Evolutionary conservation across 2,888 invertebrate genomes (phyloP).

Genomic region (Gastrophysa polygoni): DNA sequence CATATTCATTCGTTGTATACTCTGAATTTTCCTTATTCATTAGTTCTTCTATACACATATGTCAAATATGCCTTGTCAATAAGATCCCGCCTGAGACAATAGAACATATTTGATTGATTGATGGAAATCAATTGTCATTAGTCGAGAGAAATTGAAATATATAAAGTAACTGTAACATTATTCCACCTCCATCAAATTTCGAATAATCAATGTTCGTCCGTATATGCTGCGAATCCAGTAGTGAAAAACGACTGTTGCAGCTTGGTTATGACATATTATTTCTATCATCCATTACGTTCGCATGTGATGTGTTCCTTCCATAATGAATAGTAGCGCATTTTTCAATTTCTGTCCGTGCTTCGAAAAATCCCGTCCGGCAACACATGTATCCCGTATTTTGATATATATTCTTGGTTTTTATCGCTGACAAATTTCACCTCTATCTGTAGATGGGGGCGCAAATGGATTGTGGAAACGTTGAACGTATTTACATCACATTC

Average conservation of each 20-base stretch:
- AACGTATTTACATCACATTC: conserved; percentile 6
- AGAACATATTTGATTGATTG: too few species aligned
- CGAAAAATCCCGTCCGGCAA: conserved; percentile 15
- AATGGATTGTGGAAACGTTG: conserved; percentile 13
- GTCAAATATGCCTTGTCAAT: too few species aligned
- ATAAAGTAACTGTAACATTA: too few species aligned
- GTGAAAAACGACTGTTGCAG: conserved; percentile 40
- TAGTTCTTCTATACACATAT: too few species aligned
- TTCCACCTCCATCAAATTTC: conserved; percentile 40
- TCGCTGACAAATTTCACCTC: conserved; percentile 22
- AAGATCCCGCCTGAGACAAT: too few species aligned
- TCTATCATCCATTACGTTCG: conserved; percentile 35
- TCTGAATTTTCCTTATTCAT: too few species aligned
- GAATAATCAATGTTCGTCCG: conserved; percentile 42
- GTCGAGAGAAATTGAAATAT: too few species aligned
- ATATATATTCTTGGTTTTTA: conserved; percentile 23
- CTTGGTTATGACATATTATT: conserved; percentile 41
- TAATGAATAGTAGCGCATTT: conserved; percentile 29
- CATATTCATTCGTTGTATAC: too few species aligned
- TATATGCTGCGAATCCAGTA: conserved; percentile 38
- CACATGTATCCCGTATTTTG: conserved; percentile 19
- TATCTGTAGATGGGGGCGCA: conserved; percentile 1
- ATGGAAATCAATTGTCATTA: too few species aligned
- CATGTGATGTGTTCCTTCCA: conserved; percentile 31
- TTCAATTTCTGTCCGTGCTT: conserved; percentile 18